A percentile compares a stretch with the other conserved stretches of the same genome.
phyloP scores from a whole-genome alignment of 2,113 vertebrate genomes.

The Fregata magnificens region DNA sequence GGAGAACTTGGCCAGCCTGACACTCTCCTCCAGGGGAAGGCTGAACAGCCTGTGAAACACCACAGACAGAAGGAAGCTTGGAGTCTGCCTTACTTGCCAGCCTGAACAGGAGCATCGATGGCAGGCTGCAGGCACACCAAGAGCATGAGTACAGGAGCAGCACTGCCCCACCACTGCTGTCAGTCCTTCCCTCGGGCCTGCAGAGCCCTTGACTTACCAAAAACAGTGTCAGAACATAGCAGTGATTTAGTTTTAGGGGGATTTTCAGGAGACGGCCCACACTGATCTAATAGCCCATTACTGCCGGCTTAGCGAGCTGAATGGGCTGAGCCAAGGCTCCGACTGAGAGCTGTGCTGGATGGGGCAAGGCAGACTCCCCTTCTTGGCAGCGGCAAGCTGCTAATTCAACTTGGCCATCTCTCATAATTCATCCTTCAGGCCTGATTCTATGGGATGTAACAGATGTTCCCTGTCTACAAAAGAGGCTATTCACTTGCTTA shows the following conservation, averaged over 20 bases:
- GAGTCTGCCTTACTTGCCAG: neutral
- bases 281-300: neutral
- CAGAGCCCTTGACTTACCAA: neutral
- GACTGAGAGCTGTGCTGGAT: rapidly evolving
- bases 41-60: neutral
- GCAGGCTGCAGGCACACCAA: neutral
- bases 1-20: neutral
- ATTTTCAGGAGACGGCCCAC: neutral
- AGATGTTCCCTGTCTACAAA: neutral
- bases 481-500: neutral
- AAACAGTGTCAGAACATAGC: neutral
- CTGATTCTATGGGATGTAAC: neutral
- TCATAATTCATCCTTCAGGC: neutral
- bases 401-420: neutral
- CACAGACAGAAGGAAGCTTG: neutral
- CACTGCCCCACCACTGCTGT: neutral
- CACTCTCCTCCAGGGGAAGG: neutral
- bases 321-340: neutral
- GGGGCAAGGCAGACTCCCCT: neutral
- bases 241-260: neutral
- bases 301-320: neutral
- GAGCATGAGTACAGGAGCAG: neutral
- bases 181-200: neutral
- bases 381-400: neutral
- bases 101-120: neutral